Evolutionary conservation across 2,888 invertebrate species (phyloP).

Genomic region (Nephrotoma flavescens): DNA sequence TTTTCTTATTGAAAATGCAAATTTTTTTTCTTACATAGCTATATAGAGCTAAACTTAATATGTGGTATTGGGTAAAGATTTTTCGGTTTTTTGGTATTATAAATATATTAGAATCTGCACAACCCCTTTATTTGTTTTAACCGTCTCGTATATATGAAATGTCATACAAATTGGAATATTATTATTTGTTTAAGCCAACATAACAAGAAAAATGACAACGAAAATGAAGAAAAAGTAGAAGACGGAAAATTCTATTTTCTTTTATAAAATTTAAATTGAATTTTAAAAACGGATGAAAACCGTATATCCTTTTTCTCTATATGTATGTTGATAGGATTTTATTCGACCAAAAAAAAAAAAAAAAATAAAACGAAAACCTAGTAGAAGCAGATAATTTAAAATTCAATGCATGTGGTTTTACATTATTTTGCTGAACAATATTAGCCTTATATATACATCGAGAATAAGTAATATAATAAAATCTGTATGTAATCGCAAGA

Average conservation of each 20-base stretch:
- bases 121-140: not conserved
- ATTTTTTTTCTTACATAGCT: not conserved
- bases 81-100: not conserved
- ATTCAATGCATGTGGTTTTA: conserved; percentile 2
- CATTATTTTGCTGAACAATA: not conserved
- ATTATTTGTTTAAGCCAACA: not conserved
- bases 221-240: not conserved
- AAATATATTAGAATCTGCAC: not conserved
- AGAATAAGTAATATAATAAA: not conserved
- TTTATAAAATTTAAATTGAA: not conserved
- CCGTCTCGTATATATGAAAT: not conserved
- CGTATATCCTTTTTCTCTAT: not conserved
- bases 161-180: not conserved
- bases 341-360: not conserved
- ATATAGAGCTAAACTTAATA: not conserved
- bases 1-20: conserved; percentile 1
- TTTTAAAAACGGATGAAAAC: not conserved
- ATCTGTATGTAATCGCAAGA: not conserved
- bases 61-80: not conserved
- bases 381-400: not conserved
- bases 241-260: not conserved
- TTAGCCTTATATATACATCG: not conserved
- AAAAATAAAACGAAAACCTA: not conserved
- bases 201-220: not conserved
- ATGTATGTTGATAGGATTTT: not conserved